Base-by-base conservation (phyloP, 2,113 vertebrate genomes). In the Thymallus thymallus region DNA sequence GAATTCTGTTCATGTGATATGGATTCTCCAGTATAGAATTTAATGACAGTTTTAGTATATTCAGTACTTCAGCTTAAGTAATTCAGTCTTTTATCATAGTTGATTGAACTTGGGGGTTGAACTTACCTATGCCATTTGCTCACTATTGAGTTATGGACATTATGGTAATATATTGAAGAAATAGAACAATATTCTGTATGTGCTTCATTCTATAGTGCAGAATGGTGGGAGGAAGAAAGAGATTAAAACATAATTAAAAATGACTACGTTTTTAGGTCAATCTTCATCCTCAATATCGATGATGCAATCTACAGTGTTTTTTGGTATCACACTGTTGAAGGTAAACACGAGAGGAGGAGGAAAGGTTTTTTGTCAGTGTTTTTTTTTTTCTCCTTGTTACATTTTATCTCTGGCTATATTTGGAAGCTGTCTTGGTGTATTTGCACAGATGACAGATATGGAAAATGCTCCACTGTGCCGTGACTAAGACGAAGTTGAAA, bases 401-500 rank as follows among this genome's bases (percentile, higher is more conserved):
- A 20, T 64, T 72, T 68, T 79, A 41, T 23, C 12, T 41, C 66
- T 63, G 66, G 61, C 80, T 77, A 72, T 81, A 85, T 82, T 89
- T 83, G 73, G 76, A 86, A 68, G 74, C 0, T 41, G 9, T 12
- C 35, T 41, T 41, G 14, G 24, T 76, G 76, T 51, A 75, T 76
- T 82, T 76, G 77, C 77, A 72, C 75, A 41, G 35, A 82, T 79
- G 82, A 84, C 76, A 80, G 68, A 78, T 84, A 72, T 66, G 60
- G 75, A 83, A 86, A 78, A 84, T 24, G 32, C 41, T 76, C 64
- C 20, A 72, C 1, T 6, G 20, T 63, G 61, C 35, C 9, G 35
- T 7, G 9, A 41, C 35, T n/a, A 14, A 24, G n/a, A 30, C 23
- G 14, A 61, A 63, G 73, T 22, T 72, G 41, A 67, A 30, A 18